These are phyloP conservation scores for Chaetodon trifascialis DNA, from an alignment of 2,113 vertebrate genomes.

Conservation along the genomic window DNA sequence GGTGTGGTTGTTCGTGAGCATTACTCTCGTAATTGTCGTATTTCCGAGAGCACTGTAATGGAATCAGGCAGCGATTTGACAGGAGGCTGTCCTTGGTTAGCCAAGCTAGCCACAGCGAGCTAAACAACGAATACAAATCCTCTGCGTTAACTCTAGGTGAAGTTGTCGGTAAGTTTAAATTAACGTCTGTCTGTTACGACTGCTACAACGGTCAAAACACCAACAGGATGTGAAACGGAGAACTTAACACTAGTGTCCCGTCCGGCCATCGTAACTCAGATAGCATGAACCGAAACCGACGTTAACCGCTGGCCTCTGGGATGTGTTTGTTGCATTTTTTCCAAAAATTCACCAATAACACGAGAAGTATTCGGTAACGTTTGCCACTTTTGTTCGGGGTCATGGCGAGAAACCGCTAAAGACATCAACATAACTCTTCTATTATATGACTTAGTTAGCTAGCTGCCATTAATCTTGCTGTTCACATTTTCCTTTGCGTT, in stretches of 20 bases:
- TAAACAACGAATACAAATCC: conserved; percentile 22
- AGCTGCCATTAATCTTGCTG: background rate
- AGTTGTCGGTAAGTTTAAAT: conserved; percentile 58
- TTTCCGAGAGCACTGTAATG: conserved; percentile 25
- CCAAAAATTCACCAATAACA: background rate
- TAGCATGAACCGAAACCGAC: conserved; percentile 40
- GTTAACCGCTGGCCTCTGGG: background rate
- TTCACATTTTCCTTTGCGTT: conserved; percentile 1
- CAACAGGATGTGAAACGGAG: background rate
- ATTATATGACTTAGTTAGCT: background rate
- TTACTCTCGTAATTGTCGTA: fast-evolving
- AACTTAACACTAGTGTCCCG: background rate
- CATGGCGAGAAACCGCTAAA: background rate
- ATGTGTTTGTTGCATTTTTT: conserved; percentile 1
- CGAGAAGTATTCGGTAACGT: background rate
- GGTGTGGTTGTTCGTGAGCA: fast-evolving
- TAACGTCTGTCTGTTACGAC: background rate
- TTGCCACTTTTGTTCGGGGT: background rate
- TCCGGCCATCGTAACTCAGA: conserved; percentile 24
- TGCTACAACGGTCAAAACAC: background rate
- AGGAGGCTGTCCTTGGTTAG: conserved; percentile 64
- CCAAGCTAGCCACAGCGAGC: conserved; percentile 28
- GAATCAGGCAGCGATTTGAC: conserved; percentile 33
- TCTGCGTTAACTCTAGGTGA: background rate
- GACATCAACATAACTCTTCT: background rate